Percentiles rank a stretch among this genome's conserved stretches.
Evolutionary conservation across 2,797 vertebrate genomes (phyloP).

Genomic region (Sebastes aleutianus): DNA sequence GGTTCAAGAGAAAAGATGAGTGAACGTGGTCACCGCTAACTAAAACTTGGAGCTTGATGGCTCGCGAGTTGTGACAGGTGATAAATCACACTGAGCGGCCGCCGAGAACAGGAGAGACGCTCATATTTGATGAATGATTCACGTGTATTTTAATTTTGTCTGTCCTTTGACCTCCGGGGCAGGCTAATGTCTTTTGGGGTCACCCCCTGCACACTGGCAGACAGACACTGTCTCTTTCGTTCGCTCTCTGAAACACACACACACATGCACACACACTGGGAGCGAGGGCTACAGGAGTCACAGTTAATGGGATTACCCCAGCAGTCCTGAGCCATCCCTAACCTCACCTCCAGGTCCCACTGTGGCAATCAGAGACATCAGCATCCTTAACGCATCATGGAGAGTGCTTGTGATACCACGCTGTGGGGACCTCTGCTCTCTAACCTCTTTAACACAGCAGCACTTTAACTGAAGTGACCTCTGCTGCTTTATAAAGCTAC

Average conservation of each 20-base stretch:
- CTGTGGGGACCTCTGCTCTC: slow-evolving; percentile 79
- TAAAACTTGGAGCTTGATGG: slow-evolving; percentile 28
- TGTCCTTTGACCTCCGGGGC: slow-evolving; percentile 74
- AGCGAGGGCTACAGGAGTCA: slow-evolving; percentile 76
- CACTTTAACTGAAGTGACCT: slow-evolving; percentile 82
- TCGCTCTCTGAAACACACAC: slow-evolving; percentile 21
- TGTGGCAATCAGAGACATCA: slow-evolving; percentile 78
- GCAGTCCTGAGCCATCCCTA: slow-evolving; percentile 76
- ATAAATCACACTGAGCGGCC: slow-evolving; percentile 52
- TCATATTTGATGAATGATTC: slow-evolving; percentile 75
- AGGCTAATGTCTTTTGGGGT: slow-evolving; percentile 74
- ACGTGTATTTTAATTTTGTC: slow-evolving; percentile 72
- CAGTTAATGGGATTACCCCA: slow-evolving; percentile 87
- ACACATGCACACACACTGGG: slow-evolving; percentile 10
- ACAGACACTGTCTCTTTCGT: slow-evolving; percentile 30
- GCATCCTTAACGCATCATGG: slow-evolving; percentile 77
- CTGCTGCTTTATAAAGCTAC: slow-evolving; percentile 73
- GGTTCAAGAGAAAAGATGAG: not conserved
- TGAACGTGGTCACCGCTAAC: not conserved
- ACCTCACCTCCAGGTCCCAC: slow-evolving; percentile 78
- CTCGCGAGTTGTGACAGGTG: slow-evolving; percentile 47
- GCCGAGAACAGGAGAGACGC: slow-evolving; percentile 44
- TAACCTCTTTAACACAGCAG: slow-evolving; percentile 79
- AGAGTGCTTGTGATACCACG: slow-evolving; percentile 78
- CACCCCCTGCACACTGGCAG: slow-evolving; percentile 44